A percentile compares a stretch with the other conserved stretches of the same genome.
Conservation (phyloP, 2,888 invertebrate genomes). For the Leucoma salicis region DNA sequence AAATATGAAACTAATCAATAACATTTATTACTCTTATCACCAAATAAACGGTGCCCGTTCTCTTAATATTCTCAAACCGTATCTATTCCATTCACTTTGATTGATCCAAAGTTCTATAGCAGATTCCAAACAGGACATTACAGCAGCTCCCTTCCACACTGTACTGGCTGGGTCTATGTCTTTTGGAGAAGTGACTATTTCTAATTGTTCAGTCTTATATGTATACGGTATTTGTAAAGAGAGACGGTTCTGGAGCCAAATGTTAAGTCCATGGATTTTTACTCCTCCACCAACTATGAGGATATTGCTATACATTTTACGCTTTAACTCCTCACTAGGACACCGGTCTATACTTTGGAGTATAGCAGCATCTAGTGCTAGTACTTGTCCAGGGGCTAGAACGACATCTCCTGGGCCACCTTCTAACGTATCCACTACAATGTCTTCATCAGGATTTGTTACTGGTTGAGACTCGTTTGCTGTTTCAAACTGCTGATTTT, state of each 20-base stretch:
- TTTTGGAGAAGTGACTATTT: constrained; percentile 94
- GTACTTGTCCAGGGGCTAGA: constrained; percentile 88
- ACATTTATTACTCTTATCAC: constrained; percentile 60
- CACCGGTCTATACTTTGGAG: constrained; percentile 95
- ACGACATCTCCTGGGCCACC: constrained; percentile 84
- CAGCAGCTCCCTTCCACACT: constrained; percentile 97
- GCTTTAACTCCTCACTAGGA: constrained; percentile 92
- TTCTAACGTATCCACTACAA: constrained; percentile 86
- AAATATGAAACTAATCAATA: too few relatives aligned
- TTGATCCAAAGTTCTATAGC: constrained; percentile 96
- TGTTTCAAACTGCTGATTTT: constrained; percentile 74
- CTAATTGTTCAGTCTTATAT: constrained; percentile 91
- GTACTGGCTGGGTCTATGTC: constrained; percentile 96
- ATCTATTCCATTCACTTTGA: constrained; percentile 92
- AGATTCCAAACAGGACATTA: constrained; percentile 95
- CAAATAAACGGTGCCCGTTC: constrained; percentile 96
- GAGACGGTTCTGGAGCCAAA: constrained; percentile 94
- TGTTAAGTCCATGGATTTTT: constrained; percentile 90
- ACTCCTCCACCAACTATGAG: constrained; percentile 96
- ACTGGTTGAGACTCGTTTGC: constrained; percentile 74
- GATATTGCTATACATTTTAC: constrained; percentile 97
- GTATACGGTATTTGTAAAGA: constrained; percentile 91
- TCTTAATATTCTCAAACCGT: constrained; percentile 91
- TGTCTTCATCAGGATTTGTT: constrained; percentile 85
- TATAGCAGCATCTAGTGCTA: constrained; percentile 95